phyloP scores from a whole-genome alignment of 2,888 invertebrate genomes.

The Drosophila aldrichi region DNA sequence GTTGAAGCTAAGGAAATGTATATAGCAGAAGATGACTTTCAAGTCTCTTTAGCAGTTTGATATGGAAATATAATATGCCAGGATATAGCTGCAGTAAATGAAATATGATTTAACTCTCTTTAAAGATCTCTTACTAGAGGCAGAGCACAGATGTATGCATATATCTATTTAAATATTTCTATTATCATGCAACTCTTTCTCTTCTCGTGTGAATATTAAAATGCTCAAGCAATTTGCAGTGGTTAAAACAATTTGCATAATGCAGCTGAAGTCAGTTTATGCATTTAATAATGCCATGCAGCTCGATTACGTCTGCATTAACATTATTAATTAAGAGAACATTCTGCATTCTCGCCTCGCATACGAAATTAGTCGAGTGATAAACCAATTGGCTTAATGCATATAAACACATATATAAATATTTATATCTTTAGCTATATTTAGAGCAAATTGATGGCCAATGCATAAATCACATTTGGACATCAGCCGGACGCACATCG shows the following conservation, averaged over 20 bases:
- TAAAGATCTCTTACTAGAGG: no score
- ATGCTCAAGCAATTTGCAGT: not conserved
- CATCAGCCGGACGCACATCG: constrained; percentile 30
- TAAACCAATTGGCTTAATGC: constrained; percentile 2
- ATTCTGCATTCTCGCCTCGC: constrained; percentile 8
- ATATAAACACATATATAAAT: not conserved
- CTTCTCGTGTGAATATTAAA: not conserved
- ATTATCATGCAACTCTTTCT: no score
- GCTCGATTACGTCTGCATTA: not conserved
- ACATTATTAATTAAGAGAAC: constrained; percentile 1
- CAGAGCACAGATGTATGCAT: no score
- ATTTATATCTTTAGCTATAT: not conserved
- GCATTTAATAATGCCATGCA: not conserved
- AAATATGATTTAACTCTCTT: no score
- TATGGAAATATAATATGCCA: not conserved
- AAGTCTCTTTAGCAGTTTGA: not conserved
- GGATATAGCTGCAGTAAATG: no score
- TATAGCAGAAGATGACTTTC: not conserved
- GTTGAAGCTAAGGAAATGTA: not conserved
- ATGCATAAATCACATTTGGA: constrained; percentile 60
- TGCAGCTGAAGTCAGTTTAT: not conserved
- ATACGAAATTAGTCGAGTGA: constrained; percentile 15
- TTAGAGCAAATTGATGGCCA: constrained; percentile 34
- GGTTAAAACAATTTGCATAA: not conserved
- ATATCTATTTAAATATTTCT: no score